Percentiles rank a stretch among this genome's conserved stretches.
phyloP scores from a whole-genome alignment of 1,140 invertebrate species.

The Venustaconcha ellipsiformis region DNA sequence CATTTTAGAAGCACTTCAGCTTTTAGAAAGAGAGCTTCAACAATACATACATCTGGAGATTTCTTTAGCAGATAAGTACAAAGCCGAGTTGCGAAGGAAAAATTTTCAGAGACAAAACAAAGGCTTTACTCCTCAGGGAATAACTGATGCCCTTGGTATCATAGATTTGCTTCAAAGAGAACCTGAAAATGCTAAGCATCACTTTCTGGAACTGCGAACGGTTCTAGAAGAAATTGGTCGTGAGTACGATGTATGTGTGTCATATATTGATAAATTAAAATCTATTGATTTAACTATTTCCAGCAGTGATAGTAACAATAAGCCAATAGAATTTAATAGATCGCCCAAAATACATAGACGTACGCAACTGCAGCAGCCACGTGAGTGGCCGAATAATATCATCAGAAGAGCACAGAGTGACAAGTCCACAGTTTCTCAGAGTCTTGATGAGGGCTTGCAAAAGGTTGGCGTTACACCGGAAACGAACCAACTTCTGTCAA shows the following conservation, averaged over 20 bases:
- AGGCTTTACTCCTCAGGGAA: constrained; percentile 27
- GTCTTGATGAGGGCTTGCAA: constrained; percentile 8
- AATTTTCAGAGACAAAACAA: constrained; percentile 24
- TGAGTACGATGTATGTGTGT: constrained; percentile 24
- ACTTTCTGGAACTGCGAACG: constrained; percentile 7
- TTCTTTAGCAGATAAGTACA: constrained; percentile 16
- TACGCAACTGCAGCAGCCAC: not conserved
- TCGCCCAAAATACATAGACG: not conserved
- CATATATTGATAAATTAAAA: constrained; percentile 16
- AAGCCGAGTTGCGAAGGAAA: constrained; percentile 23
- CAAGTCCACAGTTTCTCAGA: not conserved
- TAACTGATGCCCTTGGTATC: constrained; percentile 19
- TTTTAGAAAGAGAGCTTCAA: constrained; percentile 25
- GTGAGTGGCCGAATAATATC: constrained; percentile 21
- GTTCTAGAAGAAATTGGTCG: constrained; percentile 19
- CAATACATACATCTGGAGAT: constrained; percentile 30
- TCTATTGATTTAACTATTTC: not conserved
- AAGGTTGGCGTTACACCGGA: constrained; percentile 3
- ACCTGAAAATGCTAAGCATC: constrained; percentile 15
- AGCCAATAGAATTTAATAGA: not conserved
- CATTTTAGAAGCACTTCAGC: constrained; percentile 21
- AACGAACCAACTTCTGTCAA: constrained; percentile 22
- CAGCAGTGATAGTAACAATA: not conserved
- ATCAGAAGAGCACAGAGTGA: constrained; percentile 9
- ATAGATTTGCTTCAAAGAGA: constrained; percentile 18